Conservation (phyloP, 2,888 invertebrate genomes). For the Phyllotreta cruciferae region DNA sequence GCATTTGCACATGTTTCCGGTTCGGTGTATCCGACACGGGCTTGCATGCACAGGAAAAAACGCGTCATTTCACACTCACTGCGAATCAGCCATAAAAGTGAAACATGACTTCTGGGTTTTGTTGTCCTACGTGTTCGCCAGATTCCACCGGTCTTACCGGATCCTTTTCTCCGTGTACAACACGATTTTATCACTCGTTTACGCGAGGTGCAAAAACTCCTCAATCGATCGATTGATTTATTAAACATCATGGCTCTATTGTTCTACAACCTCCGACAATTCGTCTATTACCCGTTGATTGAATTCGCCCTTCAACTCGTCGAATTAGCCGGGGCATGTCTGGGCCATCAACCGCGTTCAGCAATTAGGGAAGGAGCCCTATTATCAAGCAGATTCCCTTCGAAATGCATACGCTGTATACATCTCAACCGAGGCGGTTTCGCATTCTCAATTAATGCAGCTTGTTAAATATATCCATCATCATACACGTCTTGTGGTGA, state of each 20-base stretch:
- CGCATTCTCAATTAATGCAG: neutral
- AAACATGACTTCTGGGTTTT: constrained; percentile 30
- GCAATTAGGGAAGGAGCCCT: constrained; percentile 16
- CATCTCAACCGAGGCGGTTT: neutral
- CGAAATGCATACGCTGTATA: constrained; percentile 13
- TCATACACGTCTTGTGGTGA: neutral
- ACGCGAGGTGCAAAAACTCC: too few species aligned
- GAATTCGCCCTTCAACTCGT: constrained; percentile 4
- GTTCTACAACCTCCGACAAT: constrained; percentile 17
- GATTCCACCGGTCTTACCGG: constrained; percentile 24
- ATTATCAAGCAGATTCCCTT: constrained; percentile 16
- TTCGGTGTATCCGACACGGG: constrained; percentile 8
- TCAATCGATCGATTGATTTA: too few species aligned
- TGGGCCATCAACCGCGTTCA: constrained; percentile 20
- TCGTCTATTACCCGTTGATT: constrained; percentile 19
- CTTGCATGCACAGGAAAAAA: constrained; percentile 21
- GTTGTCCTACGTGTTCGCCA: constrained; percentile 29
- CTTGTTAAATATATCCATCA: constrained; percentile 1
- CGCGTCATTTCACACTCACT: constrained; percentile 32
- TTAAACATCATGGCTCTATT: constrained; percentile 10
- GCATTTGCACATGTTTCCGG: constrained; percentile 32
- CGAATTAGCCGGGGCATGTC: constrained; percentile 20
- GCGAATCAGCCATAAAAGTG: constrained; percentile 32
- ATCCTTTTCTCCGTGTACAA: constrained; percentile 9
- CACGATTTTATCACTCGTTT: too few species aligned